Evolutionary conservation across 2,888 invertebrate species (phyloP).

Genomic region (Mythimna ferrago): DNA sequence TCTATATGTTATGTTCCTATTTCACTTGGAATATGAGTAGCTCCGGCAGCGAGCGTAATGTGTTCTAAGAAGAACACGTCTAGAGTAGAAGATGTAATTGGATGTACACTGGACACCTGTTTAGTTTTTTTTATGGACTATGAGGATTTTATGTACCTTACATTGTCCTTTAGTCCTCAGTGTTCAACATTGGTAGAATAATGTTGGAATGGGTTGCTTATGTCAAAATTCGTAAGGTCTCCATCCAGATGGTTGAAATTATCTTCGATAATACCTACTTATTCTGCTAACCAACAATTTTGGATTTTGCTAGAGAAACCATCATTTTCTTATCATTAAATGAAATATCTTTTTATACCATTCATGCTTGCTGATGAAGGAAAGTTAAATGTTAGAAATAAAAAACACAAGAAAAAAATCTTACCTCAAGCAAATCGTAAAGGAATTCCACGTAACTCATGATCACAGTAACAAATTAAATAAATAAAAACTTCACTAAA

Average conservation of each 20-base stretch:
- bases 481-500: slow-evolving; percentile 52
- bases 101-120: slow-evolving; percentile 50
- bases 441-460: slow-evolving; percentile 86
- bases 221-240: neutral
- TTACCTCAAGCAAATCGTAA: slow-evolving; percentile 85
- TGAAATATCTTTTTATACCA: too few species aligned
- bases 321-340: too few species aligned
- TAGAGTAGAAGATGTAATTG: slow-evolving; percentile 49
- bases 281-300: too few species aligned
- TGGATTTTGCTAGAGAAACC: too few species aligned
- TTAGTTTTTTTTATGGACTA: slow-evolving; percentile 34
- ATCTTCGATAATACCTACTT: too few species aligned
- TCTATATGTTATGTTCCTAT: slow-evolving; percentile 1
- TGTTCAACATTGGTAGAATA: neutral
- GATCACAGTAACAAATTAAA: slow-evolving; percentile 54
- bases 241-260: too few species aligned
- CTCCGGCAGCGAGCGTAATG: slow-evolving; percentile 47
- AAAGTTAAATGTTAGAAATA: too few species aligned
- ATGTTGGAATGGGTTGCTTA: neutral
- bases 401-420: slow-evolving; percentile 33
- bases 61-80: slow-evolving; percentile 41
- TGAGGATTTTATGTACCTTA: slow-evolving; percentile 15
- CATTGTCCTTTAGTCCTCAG: neutral
- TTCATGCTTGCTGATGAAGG: too few species aligned
- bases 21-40: slow-evolving; percentile 27